These are phyloP conservation scores for Ectropis grisescens DNA, from an alignment of 1,140 invertebrate genomes.

Conservation along the genomic window DNA sequence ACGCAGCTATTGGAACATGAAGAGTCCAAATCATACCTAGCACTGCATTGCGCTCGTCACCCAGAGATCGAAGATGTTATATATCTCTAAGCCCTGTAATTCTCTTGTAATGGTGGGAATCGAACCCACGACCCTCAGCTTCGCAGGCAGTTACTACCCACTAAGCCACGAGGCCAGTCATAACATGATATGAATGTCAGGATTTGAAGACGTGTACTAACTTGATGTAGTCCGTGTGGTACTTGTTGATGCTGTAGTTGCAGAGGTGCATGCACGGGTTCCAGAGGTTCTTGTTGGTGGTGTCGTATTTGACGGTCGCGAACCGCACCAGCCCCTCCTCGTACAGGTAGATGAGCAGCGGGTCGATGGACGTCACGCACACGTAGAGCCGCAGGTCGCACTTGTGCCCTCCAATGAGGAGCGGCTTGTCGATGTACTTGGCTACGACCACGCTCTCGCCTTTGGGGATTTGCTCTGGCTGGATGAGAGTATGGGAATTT, in stretches of 20 bases:
- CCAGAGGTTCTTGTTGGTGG: conserved; percentile 84
- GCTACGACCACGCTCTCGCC: conserved; percentile 94
- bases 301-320: conserved; percentile 89
- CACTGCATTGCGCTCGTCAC: no score
- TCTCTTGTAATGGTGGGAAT: no score
- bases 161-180: no score
- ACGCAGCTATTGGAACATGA: no score
- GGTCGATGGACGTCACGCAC: conserved; percentile 87
- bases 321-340: conserved; percentile 89
- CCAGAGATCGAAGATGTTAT: no score
- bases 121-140: no score
- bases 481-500: conserved; percentile 23
- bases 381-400: conserved; percentile 92
- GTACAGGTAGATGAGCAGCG: conserved; percentile 87
- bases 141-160: no score
- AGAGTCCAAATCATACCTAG: no score
- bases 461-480: conserved; percentile 91
- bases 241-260: conserved; percentile 95
- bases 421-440: conserved; percentile 93
- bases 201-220: conserved; percentile 71
- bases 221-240: conserved; percentile 91
- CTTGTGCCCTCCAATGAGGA: conserved; percentile 96
- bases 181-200: no score
- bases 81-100: no score
- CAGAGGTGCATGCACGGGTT: conserved; percentile 95